Conservation (phyloP, 2,797 vertebrate genomes). For the Danionella dracula region DNA sequence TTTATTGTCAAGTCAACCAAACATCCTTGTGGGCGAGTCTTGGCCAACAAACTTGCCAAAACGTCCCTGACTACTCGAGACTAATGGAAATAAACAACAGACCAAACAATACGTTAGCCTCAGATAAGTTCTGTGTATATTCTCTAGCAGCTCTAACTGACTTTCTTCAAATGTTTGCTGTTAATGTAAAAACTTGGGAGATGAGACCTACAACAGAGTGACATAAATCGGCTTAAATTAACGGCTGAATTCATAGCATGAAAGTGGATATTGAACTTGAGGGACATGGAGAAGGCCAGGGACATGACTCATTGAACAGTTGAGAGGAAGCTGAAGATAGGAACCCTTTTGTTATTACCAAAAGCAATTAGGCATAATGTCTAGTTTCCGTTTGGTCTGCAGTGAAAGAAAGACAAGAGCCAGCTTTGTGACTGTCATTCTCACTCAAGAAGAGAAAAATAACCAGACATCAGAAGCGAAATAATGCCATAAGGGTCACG, state of each 20-base stretch:
- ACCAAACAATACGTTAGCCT: too few relatives aligned
- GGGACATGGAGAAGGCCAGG: slow-evolving; percentile 8
- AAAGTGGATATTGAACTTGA: neutral
- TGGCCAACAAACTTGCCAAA: too few relatives aligned
- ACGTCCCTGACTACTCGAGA: too few relatives aligned
- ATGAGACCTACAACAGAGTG: too few relatives aligned
- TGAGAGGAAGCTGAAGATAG: slow-evolving; percentile 22
- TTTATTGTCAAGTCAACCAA: too few relatives aligned
- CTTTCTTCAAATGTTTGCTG: too few relatives aligned
- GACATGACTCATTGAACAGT: slow-evolving; percentile 30
- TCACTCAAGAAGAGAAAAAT: slow-evolving; percentile 29
- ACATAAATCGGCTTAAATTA: neutral
- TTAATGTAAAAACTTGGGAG: too few relatives aligned
- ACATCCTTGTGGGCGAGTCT: too few relatives aligned
- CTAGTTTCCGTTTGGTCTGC: neutral
- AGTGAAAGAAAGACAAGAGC: slow-evolving; percentile 27
- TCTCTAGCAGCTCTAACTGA: too few relatives aligned
- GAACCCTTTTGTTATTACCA: slow-evolving; percentile 37
- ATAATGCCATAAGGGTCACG: slow-evolving; percentile 27
- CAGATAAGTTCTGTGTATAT: too few relatives aligned
- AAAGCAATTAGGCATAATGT: slow-evolving; percentile 19
- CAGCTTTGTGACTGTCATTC: slow-evolving; percentile 37
- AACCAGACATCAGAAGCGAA: slow-evolving; percentile 15
- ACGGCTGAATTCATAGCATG: slow-evolving; percentile 11
- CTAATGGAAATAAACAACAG: too few relatives aligned